phyloP scores from a whole-genome alignment of 1,140 invertebrate genomes.

The Bicyclus anynana region DNA sequence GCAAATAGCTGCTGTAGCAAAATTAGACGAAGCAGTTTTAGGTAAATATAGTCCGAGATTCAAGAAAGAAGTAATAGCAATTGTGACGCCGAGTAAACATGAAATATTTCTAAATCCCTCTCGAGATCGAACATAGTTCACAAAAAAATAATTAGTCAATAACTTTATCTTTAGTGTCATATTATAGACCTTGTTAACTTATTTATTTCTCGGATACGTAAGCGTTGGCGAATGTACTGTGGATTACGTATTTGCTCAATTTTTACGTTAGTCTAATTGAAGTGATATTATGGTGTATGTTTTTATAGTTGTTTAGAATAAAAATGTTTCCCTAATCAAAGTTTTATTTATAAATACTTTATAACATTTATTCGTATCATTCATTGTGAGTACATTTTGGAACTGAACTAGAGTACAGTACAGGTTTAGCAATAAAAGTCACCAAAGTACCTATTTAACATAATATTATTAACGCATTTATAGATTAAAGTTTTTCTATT shows the following conservation, averaged over 20 bases:
- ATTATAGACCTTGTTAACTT: slow-evolving; percentile 63
- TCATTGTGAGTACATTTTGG: too few species aligned
- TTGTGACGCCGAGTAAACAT: slow-evolving; percentile 40
- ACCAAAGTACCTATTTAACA: too few species aligned
- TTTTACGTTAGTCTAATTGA: slow-evolving; percentile 61
- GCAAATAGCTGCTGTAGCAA: slow-evolving; percentile 43
- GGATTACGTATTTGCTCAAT: slow-evolving; percentile 64
- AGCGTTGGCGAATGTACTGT: slow-evolving; percentile 37
- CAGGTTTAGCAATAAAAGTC: too few species aligned
- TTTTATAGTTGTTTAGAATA: slow-evolving; percentile 60
- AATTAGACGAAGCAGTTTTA: slow-evolving; percentile 54
- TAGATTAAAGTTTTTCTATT: too few species aligned
- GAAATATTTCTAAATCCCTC: slow-evolving; percentile 32
- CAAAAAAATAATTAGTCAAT: slow-evolving; percentile 49
- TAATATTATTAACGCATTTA: too few species aligned
- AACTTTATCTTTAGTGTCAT: slow-evolving; percentile 58
- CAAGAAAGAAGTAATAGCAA: slow-evolving; percentile 41
- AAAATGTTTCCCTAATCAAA: slow-evolving; percentile 54
- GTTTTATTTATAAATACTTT: slow-evolving; percentile 33
- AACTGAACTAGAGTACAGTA: too few species aligned
- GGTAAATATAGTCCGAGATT: slow-evolving; percentile 37
- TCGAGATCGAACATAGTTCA: slow-evolving; percentile 48
- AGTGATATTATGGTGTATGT: slow-evolving; percentile 76
- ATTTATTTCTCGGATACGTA: slow-evolving; percentile 62
- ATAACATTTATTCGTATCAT: not conserved